Evolutionary conservation across 2,113 vertebrate species (phyloP), one percentile per base, ranked within the genome.

Genomic region (Aix galericulata): DNA sequence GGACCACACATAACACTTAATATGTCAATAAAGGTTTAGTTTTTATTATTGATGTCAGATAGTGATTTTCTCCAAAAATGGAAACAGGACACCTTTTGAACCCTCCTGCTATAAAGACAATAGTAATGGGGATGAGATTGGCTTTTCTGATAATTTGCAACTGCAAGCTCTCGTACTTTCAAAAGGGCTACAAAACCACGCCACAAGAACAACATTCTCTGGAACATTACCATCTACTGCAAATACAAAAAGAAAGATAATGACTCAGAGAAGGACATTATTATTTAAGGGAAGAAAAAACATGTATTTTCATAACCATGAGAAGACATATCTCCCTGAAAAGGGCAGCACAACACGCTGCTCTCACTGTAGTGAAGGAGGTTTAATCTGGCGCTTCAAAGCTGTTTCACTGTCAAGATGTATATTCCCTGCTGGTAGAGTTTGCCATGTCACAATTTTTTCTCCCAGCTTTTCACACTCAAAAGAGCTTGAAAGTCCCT

Each of bases 261-360:
- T 1, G 1, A 74, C 6, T 0, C 1, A 80, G 38, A 64, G 25
- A 13, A 86, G 25, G 29, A 36, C 2, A 16, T 3, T 34, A 27
- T 40, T 68, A 66, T 11, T 50, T 44, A 34, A 78, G 69, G 18
- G 7, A 82, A 32, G 9, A 36, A 71, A 60, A 8, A 77, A 27
- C 5, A 40, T 17, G 4, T 40, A 12, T 2, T 86, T 78, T 53
- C 38, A 62, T 4, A 32, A 83, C 13, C 26, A 34, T 11, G 14
- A 82, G 16, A 79, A 77, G 21, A 64, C 13, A 40, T 5, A n/a
- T 68, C 20, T 64, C 29, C 38, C 48, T 77, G 22, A 53, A 81
- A 93, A 81, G 2, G 20, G 64, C 44, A 81, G 22, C 27, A 44
- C 4, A 27, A 58, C 22, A 53, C 64, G 11, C 25, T 62, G 44